Conservation (phyloP, 2,113 vertebrate species). For the Noturus placidus region DNA sequence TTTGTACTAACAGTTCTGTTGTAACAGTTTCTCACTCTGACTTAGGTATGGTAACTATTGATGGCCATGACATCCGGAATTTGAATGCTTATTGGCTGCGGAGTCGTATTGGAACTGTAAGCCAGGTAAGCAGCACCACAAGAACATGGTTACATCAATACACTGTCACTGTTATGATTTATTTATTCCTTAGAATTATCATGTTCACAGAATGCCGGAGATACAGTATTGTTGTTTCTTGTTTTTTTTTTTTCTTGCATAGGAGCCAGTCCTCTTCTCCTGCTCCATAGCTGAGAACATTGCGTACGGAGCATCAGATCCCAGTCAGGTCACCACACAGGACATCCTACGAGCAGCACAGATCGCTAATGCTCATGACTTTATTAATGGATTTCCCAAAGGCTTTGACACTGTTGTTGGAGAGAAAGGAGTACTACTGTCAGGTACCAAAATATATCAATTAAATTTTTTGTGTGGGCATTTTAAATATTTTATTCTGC, state of each 20-base stretch:
- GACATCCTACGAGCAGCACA: conserved; percentile 83
- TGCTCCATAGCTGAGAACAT: conserved; percentile 97
- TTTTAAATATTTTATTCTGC: neutral
- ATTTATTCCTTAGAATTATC: neutral
- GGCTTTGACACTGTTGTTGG: conserved; percentile 91
- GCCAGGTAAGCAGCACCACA: conserved; percentile 80
- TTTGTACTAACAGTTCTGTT: neutral
- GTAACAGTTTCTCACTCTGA: conserved; percentile 29
- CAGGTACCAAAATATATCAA: conserved; percentile 72
- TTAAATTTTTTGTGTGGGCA: neutral
- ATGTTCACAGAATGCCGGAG: neutral
- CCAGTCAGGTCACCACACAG: conserved; percentile 75
- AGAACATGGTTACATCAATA: neutral
- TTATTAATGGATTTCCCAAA: conserved; percentile 85
- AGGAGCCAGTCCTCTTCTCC: conserved; percentile 96
- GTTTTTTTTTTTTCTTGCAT: conserved; percentile 1
- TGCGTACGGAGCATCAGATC: conserved; percentile 85
- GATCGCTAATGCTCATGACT: conserved; percentile 85
- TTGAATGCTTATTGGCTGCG: conserved; percentile 91
- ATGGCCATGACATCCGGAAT: conserved; percentile 83
- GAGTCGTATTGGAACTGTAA: conserved; percentile 90
- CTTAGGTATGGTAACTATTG: conserved; percentile 82
- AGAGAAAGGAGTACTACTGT: conserved; percentile 93
- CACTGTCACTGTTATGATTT: neutral
- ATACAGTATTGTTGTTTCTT: neutral